Evolutionary conservation across 2,888 invertebrate species (phyloP).

Genomic region (Troides aeacus): DNA sequence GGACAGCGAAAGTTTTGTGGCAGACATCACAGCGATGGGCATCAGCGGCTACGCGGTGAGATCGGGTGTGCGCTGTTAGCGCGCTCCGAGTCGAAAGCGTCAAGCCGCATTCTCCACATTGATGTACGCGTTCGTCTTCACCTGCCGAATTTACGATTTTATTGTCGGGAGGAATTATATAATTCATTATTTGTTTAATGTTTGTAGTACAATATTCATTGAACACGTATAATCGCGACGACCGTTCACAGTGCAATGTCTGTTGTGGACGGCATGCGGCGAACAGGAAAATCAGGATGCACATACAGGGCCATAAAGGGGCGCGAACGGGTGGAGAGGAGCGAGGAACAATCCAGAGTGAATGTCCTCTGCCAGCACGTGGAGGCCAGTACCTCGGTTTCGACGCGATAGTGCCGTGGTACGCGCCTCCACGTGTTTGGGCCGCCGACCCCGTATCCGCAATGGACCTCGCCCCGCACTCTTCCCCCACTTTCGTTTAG

Average conservation of each 20-base stretch:
- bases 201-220: slow-evolving; percentile 33
- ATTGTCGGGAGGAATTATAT: slow-evolving; percentile 47
- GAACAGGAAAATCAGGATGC: slow-evolving; percentile 75
- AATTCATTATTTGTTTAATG: slow-evolving; percentile 44
- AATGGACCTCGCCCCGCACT: slow-evolving; percentile 49
- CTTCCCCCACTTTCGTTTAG: slow-evolving; percentile 47
- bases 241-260: slow-evolving; percentile 68
- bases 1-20: slow-evolving; percentile 94
- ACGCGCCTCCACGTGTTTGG: slow-evolving; percentile 75
- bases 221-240: slow-evolving; percentile 47
- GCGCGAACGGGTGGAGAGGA: slow-evolving; percentile 39
- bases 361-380: slow-evolving; percentile 62
- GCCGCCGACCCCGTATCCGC: slow-evolving; percentile 64
- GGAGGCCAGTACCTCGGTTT: slow-evolving; percentile 75
- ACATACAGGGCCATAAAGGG: slow-evolving; percentile 62
- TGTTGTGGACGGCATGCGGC: slow-evolving; percentile 71
- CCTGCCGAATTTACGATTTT: slow-evolving; percentile 67
- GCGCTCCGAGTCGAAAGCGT: slow-evolving; percentile 87
- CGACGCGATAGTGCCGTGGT: slow-evolving; percentile 62
- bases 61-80: slow-evolving; percentile 85
- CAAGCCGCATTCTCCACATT: slow-evolving; percentile 87
- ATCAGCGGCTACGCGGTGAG: slow-evolving; percentile 77
- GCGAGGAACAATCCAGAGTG: slow-evolving; percentile 56
- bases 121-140: slow-evolving; percentile 73
- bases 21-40: slow-evolving; percentile 94